A percentile compares a stretch with the other conserved stretches of the same genome.
These are phyloP conservation scores for Drosophila mimetica DNA, from an alignment of 2,888 invertebrate species.

Conservation along the genomic window DNA sequence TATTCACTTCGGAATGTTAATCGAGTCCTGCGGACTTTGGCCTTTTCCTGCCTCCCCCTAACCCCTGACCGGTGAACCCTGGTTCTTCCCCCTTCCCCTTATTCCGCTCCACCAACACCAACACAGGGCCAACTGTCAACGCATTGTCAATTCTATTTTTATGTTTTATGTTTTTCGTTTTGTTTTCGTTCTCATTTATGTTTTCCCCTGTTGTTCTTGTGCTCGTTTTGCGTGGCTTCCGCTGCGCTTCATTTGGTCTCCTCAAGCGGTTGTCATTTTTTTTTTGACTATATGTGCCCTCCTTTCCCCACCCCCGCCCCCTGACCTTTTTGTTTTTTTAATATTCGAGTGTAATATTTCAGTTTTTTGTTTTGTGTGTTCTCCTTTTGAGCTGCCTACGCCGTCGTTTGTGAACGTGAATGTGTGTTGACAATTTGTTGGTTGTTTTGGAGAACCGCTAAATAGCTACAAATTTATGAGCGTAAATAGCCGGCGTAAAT, in stretches of 20 bases:
- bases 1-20: slow-evolving; percentile 18
- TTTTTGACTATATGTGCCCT: slow-evolving; percentile 7
- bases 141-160: slow-evolving; percentile 80
- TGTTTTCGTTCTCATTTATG: slow-evolving; percentile 58
- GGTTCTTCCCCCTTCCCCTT: neutral
- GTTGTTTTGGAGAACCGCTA: slow-evolving; percentile 71
- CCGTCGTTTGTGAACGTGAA: slow-evolving; percentile 18
- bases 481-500: slow-evolving; percentile 73
- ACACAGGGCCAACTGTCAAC: slow-evolving; percentile 65
- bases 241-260: slow-evolving; percentile 51
- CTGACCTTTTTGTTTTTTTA: slow-evolving; percentile 55
- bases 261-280: slow-evolving; percentile 30
- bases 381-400: slow-evolving; percentile 11
- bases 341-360: slow-evolving; percentile 79
- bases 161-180: slow-evolving; percentile 70
- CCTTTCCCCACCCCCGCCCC: slow-evolving; percentile 6
- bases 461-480: slow-evolving; percentile 80
- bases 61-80: slow-evolving; percentile 1
- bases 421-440: slow-evolving; percentile 71
- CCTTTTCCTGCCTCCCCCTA: slow-evolving; percentile 1
- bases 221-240: slow-evolving; percentile 65
- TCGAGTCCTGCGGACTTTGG: slow-evolving; percentile 18
- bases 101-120: slow-evolving; percentile 22
- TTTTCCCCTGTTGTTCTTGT: slow-evolving; percentile 37
- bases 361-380: slow-evolving; percentile 48